Percentiles rank a stretch among this genome's conserved stretches.
These are phyloP conservation scores for Diglossa brunneiventris DNA, from an alignment of 2,113 vertebrate genomes.

Conservation along the genomic window DNA sequence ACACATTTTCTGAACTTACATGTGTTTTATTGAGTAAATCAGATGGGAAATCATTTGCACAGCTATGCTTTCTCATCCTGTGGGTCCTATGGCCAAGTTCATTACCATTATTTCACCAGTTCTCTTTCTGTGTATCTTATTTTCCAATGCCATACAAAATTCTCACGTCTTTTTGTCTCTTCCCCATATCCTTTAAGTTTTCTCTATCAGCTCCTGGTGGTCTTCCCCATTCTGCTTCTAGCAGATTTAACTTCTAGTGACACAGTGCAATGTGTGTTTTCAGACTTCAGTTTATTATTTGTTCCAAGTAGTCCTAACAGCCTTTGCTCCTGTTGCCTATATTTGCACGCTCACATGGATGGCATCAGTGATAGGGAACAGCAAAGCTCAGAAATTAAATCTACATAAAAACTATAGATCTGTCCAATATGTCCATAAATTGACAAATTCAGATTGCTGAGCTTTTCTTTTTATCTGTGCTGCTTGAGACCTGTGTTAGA, in stretches of 20 bases:
- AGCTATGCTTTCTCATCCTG: not conserved
- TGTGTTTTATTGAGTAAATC: slow-evolving; percentile 20
- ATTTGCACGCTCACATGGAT: accelerated
- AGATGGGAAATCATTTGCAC: slow-evolving; percentile 52
- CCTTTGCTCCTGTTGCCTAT: not conserved
- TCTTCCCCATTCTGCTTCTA: not conserved
- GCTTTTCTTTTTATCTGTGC: not conserved
- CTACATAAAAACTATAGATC: not conserved
- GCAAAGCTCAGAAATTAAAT: not conserved
- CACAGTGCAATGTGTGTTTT: not conserved
- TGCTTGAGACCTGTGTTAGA: not conserved
- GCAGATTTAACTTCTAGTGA: not conserved
- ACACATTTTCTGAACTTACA: not conserved
- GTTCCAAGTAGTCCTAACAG: not conserved
- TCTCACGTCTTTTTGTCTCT: not conserved
- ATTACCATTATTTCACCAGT: not conserved
- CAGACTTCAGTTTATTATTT: not conserved
- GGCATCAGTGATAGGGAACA: not conserved
- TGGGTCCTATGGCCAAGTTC: not conserved
- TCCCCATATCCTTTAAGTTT: not conserved
- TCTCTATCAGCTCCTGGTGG: not conserved
- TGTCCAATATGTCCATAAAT: not conserved
- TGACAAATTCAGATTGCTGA: not conserved
- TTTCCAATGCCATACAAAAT: not conserved
- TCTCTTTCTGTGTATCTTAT: not conserved